A percentile compares a stretch with the other conserved stretches of the same genome.
Conservation (phyloP, 1,140 invertebrate genomes). For the Arion vulgaris region DNA sequence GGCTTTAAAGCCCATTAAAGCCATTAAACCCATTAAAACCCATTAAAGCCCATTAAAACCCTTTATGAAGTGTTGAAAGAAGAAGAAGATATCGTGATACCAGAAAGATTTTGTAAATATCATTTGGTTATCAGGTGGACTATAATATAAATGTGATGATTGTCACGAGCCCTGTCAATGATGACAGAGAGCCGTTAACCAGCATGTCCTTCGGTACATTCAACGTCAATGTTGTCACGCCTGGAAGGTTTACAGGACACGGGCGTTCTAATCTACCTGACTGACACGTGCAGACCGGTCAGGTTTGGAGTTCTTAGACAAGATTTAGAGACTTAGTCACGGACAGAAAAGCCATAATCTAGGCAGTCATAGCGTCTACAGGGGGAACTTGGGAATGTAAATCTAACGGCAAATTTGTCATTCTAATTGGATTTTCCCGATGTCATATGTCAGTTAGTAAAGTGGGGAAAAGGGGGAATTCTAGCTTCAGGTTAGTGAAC, state of each 20-base stretch:
- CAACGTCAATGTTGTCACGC: not conserved
- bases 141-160: no score
- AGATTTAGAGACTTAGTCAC: not conserved
- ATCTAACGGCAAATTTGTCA: not conserved
- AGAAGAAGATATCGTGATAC: no score
- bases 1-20: no score
- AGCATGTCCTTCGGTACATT: not conserved
- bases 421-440: not conserved
- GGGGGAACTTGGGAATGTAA: not conserved
- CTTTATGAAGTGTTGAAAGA: no score
- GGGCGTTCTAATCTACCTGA: not conserved
- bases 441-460: not conserved
- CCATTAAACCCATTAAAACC: no score
- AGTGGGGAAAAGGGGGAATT: not conserved
- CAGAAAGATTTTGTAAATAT: no score
- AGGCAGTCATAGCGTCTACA: not conserved
- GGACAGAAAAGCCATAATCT: not conserved
- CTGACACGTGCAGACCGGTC: not conserved
- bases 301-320: not conserved
- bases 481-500: no score
- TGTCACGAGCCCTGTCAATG: no score
- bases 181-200: no score
- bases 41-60: no score
- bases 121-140: no score
- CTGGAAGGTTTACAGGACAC: not conserved